Conservation (phyloP, 30 jellyfish, hydroid and myxozoan species). For the Morbakka virulenta region DNA sequence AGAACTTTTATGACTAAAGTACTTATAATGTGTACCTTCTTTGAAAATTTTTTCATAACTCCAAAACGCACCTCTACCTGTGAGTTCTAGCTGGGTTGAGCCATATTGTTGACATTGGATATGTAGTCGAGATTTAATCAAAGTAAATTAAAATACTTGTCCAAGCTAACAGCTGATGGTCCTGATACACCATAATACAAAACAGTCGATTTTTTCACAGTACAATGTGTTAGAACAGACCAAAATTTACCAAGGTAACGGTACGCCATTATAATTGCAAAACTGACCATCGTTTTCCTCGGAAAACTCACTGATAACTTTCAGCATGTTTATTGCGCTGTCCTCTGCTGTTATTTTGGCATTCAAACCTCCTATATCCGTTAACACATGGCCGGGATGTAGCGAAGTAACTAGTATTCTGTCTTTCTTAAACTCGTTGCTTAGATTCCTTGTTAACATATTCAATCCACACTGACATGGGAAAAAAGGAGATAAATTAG, state of each 20-base stretch:
- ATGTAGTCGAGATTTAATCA: no score
- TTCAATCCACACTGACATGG: conserved; percentile 86
- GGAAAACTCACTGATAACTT: conserved; percentile 30
- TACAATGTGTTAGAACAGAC: no score
- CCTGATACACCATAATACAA: no score
- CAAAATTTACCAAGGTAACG: conserved; percentile 52
- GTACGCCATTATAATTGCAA: conserved; percentile 55
- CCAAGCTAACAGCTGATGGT: no score
- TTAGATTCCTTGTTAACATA: conserved; percentile 80
- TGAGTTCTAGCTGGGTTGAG: no score
- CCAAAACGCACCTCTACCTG: no score
- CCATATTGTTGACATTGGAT: no score
- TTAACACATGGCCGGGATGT: conserved; percentile 94
- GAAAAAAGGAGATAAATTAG: neutral
- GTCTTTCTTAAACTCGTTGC: conserved; percentile 77
- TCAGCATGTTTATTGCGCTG: conserved; percentile 55
- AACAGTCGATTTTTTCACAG: no score
- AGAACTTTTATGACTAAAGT: no score
- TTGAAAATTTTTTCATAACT: no score
- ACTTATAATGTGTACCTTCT: no score
- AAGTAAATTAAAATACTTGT: no score
- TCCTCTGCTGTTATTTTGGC: conserved; percentile 65
- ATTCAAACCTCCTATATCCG: conserved; percentile 79
- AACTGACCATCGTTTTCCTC: conserved; percentile 74
- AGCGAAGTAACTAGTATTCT: conserved; percentile 60